A percentile compares a stretch with the other conserved stretches of the same genome.
Evolutionary conservation across 1,140 invertebrate species (phyloP).

Genomic region (Atopsyche davidsoni): DNA sequence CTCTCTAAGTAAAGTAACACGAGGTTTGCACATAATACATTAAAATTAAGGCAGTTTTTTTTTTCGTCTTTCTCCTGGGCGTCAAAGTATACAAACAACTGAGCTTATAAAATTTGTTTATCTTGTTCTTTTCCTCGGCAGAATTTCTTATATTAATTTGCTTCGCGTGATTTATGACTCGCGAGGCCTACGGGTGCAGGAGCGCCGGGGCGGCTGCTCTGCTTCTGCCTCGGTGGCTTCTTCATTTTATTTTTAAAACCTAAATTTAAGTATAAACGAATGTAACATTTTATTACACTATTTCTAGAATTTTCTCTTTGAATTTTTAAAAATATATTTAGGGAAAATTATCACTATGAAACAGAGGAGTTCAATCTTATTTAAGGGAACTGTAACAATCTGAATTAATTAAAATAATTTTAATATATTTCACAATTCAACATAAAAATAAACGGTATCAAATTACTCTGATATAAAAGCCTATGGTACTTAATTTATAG

Average conservation of each 20-base stretch:
- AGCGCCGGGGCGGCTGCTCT: too few species aligned
- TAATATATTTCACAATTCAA: too few species aligned
- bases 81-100: constrained; percentile 25
- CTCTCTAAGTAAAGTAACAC: constrained; percentile 21
- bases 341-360: neutral
- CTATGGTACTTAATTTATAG: too few species aligned
- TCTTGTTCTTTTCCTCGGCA: constrained; percentile 20
- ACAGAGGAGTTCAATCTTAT: too few species aligned
- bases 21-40: constrained; percentile 18
- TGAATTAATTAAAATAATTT: too few species aligned
- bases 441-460: too few species aligned
- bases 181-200: neutral
- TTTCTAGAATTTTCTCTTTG: too few species aligned
- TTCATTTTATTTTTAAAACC: neutral
- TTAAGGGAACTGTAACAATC: too few species aligned
- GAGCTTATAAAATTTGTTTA: constrained; percentile 26
- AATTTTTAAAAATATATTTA: too few species aligned
- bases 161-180: constrained; percentile 23
- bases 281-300: too few species aligned
- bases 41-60: constrained; percentile 24
- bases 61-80: constrained; percentile 7
- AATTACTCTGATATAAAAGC: too few species aligned
- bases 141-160: constrained; percentile 29
- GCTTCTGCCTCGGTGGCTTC: neutral
- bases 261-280: neutral